A percentile compares a stretch with the other conserved stretches of the same genome.
Conservation (phyloP, 2,113 vertebrate species). For the Otolemur garnettii region DNA sequence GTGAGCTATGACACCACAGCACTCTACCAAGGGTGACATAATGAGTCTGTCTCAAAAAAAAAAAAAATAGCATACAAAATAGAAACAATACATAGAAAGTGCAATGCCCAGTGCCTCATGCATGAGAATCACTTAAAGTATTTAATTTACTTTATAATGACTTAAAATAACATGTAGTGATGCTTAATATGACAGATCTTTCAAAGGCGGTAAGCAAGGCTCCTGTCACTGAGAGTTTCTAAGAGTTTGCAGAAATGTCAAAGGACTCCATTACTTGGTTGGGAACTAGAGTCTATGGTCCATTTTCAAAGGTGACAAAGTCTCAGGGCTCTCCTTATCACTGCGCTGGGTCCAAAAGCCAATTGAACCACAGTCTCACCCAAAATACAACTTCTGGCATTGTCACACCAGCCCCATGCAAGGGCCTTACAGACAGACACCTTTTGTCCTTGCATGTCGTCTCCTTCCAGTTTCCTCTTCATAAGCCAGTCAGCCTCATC, state of each 20-base stretch:
- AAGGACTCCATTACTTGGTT: neutral
- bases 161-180: neutral
- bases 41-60: no score
- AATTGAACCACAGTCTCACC: neutral
- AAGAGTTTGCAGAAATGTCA: neutral
- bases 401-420: neutral
- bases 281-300: neutral
- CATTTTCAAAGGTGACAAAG: neutral
- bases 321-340: neutral
- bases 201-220: neutral
- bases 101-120: no score
- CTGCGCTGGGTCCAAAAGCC: neutral
- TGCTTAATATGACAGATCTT: neutral
- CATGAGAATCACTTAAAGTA: neutral
- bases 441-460: neutral
- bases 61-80: neutral
- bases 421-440: neutral
- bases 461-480: neutral
- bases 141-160: neutral
- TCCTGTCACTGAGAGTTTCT: neutral
- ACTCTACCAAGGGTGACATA: no score
- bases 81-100: neutral
- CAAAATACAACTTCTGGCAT: neutral
- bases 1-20: no score
- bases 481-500: neutral